Percentiles rank a stretch among this genome's conserved stretches.
These are phyloP conservation scores for Drosophila nigromelanica DNA, from an alignment of 1,140 invertebrate species.

Conservation along the genomic window DNA sequence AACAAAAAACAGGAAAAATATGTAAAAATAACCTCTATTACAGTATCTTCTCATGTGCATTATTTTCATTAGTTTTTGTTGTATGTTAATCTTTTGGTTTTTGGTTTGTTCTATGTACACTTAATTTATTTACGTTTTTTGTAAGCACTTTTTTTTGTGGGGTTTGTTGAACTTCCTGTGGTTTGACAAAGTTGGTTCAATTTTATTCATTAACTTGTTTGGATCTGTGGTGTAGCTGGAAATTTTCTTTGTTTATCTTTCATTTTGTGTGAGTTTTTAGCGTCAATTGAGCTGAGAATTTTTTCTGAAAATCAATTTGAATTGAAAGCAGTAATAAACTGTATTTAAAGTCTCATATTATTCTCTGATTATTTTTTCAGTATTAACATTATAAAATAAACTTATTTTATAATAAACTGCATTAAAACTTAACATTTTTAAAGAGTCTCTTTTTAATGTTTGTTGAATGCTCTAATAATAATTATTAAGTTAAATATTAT, in stretches of 20 bases:
- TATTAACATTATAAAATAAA: too few relatives aligned
- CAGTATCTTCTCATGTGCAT: slow-evolving; percentile 27
- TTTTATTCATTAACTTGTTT: slow-evolving; percentile 39
- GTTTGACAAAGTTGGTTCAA: not conserved
- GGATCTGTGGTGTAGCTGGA: slow-evolving; percentile 10
- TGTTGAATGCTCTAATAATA: too few relatives aligned
- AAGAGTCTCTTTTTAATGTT: too few relatives aligned
- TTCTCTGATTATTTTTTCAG: too few relatives aligned
- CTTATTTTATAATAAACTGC: too few relatives aligned
- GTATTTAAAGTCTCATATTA: too few relatives aligned
- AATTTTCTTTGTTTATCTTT: not conserved
- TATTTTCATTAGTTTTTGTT: slow-evolving; percentile 15
- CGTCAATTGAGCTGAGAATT: not conserved
- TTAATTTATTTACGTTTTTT: slow-evolving; percentile 49
- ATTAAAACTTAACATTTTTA: too few relatives aligned
- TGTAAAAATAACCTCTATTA: slow-evolving; percentile 3
- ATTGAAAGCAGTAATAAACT: not conserved
- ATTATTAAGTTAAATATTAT: too few relatives aligned
- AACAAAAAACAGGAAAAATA: not conserved
- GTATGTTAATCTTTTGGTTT: not conserved
- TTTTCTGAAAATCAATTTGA: not conserved
- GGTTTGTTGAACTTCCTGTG: slow-evolving; percentile 66
- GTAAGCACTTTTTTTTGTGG: slow-evolving; percentile 8
- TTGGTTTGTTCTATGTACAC: slow-evolving; percentile 7
- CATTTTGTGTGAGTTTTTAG: not conserved